Percentiles rank a stretch among this genome's conserved stretches.
Conservation (phyloP, 2,113 vertebrate genomes). For the Halcyon senegalensis region DNA sequence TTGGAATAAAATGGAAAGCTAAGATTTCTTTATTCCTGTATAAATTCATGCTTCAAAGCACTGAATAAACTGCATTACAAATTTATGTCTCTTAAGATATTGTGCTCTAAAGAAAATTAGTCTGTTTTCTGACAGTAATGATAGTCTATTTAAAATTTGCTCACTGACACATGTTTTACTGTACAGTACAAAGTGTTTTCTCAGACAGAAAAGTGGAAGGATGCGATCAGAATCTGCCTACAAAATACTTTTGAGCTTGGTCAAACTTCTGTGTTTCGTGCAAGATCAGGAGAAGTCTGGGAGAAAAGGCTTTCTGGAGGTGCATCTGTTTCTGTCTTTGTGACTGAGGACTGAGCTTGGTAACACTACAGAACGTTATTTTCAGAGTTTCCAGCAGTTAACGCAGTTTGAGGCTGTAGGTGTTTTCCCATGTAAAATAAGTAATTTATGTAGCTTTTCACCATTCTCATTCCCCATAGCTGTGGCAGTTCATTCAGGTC, state of each 20-base stretch:
- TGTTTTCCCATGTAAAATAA: background rate
- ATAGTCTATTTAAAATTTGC: background rate
- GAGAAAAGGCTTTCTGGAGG: background rate
- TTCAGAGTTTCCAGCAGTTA: background rate
- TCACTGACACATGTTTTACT: background rate
- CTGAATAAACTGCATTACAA: background rate
- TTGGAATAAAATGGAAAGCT: conserved; percentile 14
- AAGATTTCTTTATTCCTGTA: background rate
- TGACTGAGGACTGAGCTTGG: background rate
- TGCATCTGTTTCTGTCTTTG: background rate
- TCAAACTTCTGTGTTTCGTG: background rate
- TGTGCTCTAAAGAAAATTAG: background rate
- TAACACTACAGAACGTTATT: background rate
- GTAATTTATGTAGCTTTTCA: background rate
- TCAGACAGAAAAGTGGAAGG: background rate
- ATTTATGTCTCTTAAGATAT: background rate
- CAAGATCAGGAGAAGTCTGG: background rate
- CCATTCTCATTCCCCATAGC: rapidly evolving
- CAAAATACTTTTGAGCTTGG: background rate
- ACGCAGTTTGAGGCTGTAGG: background rate
- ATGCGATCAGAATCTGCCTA: background rate
- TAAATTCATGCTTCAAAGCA: background rate
- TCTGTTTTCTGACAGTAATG: background rate
- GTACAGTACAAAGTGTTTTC: background rate
- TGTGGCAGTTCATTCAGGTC: background rate